Conservation (phyloP, 2,113 vertebrate species). For the Hypanus sabinus region DNA sequence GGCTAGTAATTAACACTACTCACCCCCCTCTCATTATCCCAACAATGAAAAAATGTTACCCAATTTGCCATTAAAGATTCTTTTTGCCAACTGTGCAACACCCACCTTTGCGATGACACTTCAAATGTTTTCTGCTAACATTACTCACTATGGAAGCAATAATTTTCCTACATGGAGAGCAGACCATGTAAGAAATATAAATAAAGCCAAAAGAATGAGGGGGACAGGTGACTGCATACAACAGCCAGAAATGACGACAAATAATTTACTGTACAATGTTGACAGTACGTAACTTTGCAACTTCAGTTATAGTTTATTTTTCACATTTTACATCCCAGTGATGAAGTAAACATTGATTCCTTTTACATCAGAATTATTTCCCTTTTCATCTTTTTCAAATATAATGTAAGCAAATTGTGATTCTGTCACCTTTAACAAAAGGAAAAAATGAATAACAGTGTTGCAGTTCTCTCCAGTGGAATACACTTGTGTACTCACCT, state of each 20-base stretch:
- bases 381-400: background rate
- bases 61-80: background rate
- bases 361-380: background rate
- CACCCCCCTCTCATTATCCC: too few relatives aligned
- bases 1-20: background rate
- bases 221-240: background rate
- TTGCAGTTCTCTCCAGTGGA: background rate
- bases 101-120: background rate
- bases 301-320: background rate
- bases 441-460: background rate
- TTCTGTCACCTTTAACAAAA: background rate
- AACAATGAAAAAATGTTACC: too few relatives aligned
- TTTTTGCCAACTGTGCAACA: too few relatives aligned
- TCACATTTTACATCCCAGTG: background rate
- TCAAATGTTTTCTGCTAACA: background rate
- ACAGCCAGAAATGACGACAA: background rate
- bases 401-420: background rate
- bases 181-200: background rate
- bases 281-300: background rate
- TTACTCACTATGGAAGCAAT: background rate
- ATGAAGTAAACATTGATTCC: background rate
- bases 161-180: background rate
- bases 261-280: background rate
- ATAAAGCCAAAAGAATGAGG: background rate
- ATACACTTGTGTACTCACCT: conserved; percentile 15